Base-by-base conservation (phyloP, 2,888 invertebrate genomes). In the Microplitis deprimator region DNA sequence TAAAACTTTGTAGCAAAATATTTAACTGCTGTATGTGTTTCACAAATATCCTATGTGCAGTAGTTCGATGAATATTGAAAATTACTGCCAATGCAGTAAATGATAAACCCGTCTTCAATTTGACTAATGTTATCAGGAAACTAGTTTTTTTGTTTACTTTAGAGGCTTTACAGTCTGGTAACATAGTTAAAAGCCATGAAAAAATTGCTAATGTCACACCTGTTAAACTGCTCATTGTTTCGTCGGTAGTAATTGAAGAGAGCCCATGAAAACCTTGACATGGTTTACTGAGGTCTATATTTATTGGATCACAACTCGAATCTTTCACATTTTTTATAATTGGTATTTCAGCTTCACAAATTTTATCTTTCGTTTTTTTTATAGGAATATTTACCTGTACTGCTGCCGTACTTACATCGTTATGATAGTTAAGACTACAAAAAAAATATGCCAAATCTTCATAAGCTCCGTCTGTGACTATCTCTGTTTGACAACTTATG, bases 81-180 rank as follows among this genome's bases (percentile, higher is more conserved):
- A 82, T 65, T 29, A 70, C 77, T n/a, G 70, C 17, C 39, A 79
- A 59, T 38, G 79, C 77, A 10, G 77, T 75, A 75, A 17, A 77
- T 39, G 73, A 69, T 7, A 79, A 67, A 67, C 77, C 81, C 13
- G 79, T 78, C 77, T 82, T 81, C 41, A 81, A 76, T 78, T 82
- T 82, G 74, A 80, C 80, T 68, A 81, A 79, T 74, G 77, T 80
- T 20, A 81, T 80, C n/a, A 81, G 68, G 64, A 82, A 65, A 38
- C 79, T 79, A 20, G 78, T 83, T 77, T 80, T 41, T 62, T 78
- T 77, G 16, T 70, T 50, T 10, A 80, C 72, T 68, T 79, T 79
- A 16, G 70, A 67, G 40, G 68, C 59, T n/a, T 71, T 62, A n/a
- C 38, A 50, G 17, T 79, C 78, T 40, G 77, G 79, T 61, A 82